Evolutionary conservation across 2,113 vertebrate genomes (phyloP).

Genomic region (Oceanodroma tethys): DNA sequence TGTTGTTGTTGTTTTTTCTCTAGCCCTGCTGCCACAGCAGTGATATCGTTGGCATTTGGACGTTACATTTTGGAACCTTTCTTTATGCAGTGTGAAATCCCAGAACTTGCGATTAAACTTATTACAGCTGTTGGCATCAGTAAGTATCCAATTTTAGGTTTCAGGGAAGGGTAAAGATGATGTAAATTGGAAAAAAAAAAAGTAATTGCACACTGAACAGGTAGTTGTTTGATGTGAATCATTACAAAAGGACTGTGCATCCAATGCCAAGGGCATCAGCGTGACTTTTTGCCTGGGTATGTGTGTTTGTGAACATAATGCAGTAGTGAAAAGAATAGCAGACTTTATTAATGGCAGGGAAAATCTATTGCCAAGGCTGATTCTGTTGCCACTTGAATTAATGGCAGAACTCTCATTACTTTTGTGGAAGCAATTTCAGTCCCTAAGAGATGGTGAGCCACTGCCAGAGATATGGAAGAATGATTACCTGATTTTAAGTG

Average conservation of each 20-base stretch:
- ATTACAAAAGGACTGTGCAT: background rate
- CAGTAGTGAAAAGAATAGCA: background rate
- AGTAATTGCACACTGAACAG: background rate
- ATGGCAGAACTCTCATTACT: background rate
- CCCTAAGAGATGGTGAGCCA: background rate
- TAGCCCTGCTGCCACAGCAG: slow-evolving; percentile 90
- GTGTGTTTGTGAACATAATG: background rate
- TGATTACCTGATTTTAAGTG: slow-evolving; percentile 3
- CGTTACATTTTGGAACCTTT: slow-evolving; percentile 93
- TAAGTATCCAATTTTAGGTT: slow-evolving; percentile 72
- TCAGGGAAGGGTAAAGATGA: background rate
- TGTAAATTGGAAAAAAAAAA: background rate
- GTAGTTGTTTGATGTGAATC: background rate
- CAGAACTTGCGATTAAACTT: slow-evolving; percentile 88
- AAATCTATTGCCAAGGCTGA: background rate
- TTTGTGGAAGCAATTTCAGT: slow-evolving; percentile 23
- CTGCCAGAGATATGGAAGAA: slow-evolving; percentile 29
- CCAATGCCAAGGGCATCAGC: background rate
- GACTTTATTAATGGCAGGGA: background rate
- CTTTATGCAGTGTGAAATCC: slow-evolving; percentile 91
- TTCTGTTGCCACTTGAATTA: slow-evolving; percentile 14
- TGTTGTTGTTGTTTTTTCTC: background rate
- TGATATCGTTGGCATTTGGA: slow-evolving; percentile 93
- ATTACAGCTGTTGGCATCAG: slow-evolving; percentile 89
- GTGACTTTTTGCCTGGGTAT: background rate